phyloP scores from a whole-genome alignment of 35 echinoderm and acorn worm genomes.

The Lytechinus variegatus region DNA sequence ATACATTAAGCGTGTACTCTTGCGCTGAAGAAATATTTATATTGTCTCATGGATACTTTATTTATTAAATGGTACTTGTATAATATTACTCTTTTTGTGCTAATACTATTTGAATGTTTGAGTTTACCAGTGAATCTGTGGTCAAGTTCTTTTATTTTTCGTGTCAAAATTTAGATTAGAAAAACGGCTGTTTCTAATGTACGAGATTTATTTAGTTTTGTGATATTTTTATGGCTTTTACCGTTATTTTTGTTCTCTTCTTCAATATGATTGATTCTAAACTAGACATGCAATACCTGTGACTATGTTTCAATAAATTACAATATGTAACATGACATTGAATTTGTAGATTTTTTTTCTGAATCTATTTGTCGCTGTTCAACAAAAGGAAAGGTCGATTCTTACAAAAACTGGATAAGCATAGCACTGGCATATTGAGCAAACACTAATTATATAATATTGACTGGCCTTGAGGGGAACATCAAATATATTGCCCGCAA shows the following conservation, averaged over 20 bases:
- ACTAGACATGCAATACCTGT: constrained; percentile 52
- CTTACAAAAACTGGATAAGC: too few relatives aligned
- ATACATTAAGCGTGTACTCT: neutral
- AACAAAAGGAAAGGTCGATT: too few relatives aligned
- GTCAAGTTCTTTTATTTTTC: neutral
- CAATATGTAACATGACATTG: constrained; percentile 20
- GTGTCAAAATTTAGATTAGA: neutral
- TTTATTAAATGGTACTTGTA: constrained; percentile 7
- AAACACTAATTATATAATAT: too few relatives aligned
- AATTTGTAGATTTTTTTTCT: constrained; percentile 20
- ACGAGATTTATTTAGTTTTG: neutral
- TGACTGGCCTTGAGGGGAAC: too few relatives aligned
- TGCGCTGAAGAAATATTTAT: neutral
- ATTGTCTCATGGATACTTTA: neutral
- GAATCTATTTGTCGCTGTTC: neutral
- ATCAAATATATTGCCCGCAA: too few relatives aligned
- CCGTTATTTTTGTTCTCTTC: constrained; percentile 18
- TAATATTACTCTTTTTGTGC: neutral
- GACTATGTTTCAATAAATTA: constrained; percentile 48
- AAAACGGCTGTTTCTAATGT: neutral
- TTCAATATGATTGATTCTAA: constrained; percentile 28
- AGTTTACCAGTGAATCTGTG: neutral
- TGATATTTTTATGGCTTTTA: neutral
- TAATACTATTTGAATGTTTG: neutral
- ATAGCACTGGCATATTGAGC: too few relatives aligned